phyloP scores from a whole-genome alignment of 2,888 invertebrate genomes.

The Pterobdella sp. region DNA sequence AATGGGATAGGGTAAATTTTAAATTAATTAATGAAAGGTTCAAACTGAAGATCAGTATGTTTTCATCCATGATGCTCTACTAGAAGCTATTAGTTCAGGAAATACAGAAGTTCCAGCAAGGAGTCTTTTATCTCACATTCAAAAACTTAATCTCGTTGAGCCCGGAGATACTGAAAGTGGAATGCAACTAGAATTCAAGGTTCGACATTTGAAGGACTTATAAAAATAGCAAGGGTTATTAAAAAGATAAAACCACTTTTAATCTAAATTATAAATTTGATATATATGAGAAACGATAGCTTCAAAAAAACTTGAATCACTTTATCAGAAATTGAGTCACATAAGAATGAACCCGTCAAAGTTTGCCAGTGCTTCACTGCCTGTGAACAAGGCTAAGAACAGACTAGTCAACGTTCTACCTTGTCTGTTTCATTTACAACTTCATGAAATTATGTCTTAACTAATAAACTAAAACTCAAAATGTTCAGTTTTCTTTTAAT shows the following conservation, averaged over 20 bases:
- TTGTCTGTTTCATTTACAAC: conserved; percentile 52
- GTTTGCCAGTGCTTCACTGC: conserved; percentile 88
- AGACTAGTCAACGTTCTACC: conserved; percentile 94
- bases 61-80: conserved; percentile 92
- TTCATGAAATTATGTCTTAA: too few species aligned
- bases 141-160: conserved; percentile 76
- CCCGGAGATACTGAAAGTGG: conserved; percentile 48
- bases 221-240: too few species aligned
- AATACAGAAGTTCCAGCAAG: conserved; percentile 91
- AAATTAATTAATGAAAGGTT: too few species aligned
- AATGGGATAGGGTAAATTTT: too few species aligned
- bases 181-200: conserved; percentile 50
- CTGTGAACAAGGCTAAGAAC: conserved; percentile 96
- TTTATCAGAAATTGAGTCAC: conserved; percentile 73
- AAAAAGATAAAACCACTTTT: too few species aligned
- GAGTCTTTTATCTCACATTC: conserved; percentile 86
- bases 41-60: conserved; percentile 95
- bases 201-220: too few species aligned
- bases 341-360: conserved; percentile 86
- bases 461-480: too few species aligned
- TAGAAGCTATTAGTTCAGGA: conserved; percentile 93
- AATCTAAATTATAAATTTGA: too few species aligned
- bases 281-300: too few species aligned
- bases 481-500: too few species aligned
- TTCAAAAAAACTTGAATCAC: too few species aligned